These are phyloP conservation scores for Mirounga angustirostris DNA, from an alignment of 2,113 vertebrate species.

Conservation along the genomic window DNA sequence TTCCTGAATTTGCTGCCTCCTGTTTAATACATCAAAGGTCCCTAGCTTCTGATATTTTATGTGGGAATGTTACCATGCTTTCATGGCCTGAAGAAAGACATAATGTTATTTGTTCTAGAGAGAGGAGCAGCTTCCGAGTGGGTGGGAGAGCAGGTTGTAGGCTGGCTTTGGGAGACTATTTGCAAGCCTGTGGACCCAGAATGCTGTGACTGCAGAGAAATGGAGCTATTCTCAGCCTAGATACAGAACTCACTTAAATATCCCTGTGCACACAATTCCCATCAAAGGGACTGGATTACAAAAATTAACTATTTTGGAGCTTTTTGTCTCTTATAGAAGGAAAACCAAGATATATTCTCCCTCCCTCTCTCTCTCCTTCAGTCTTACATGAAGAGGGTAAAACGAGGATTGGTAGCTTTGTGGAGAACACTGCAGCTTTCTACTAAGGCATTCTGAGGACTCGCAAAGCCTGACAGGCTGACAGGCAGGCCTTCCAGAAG, in stretches of 20 bases:
- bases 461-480: not conserved
- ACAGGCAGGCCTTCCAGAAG: not conserved
- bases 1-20: not conserved
- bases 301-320: conserved; percentile 51
- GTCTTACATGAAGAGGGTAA: conserved; percentile 41
- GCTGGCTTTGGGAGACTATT: not conserved
- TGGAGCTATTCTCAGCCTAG: conserved; percentile 40
- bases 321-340: conserved; percentile 37
- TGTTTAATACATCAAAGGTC: conserved; percentile 25
- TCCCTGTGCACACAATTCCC: not conserved
- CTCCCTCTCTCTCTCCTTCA: not conserved
- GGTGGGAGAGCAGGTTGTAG: conserved; percentile 23
- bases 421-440: not conserved
- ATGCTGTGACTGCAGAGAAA: not conserved
- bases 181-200: conserved; percentile 32
- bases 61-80: conserved; percentile 24
- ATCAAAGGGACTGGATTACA: not conserved
- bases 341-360: not conserved
- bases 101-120: conserved; percentile 61
- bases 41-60: conserved; percentile 12
- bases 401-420: not conserved
- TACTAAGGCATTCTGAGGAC: not conserved
- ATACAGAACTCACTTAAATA: conserved; percentile 62
- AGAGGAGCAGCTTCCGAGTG: conserved; percentile 47
- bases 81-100: conserved; percentile 5